Percentiles rank a stretch among this genome's conserved stretches.
Conservation (phyloP, 2,888 invertebrate genomes). For the Polyommatus iphigenia region DNA sequence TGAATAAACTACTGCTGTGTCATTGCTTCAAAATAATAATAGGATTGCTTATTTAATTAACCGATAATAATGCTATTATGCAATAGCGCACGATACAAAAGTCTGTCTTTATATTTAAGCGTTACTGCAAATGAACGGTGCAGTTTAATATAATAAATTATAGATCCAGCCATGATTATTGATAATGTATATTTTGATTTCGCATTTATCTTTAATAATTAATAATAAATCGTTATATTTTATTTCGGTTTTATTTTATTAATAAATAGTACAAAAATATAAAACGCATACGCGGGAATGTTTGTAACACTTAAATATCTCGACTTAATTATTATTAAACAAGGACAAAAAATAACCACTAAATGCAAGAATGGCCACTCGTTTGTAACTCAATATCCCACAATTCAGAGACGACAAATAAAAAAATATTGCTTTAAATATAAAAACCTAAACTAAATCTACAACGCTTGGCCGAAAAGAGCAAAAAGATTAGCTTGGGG, state of each 20-base stretch:
- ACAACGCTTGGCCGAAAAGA: neutral
- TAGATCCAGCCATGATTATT: constrained; percentile 65
- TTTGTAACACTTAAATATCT: constrained; percentile 5
- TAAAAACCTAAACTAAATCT: neutral
- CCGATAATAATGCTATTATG: neutral
- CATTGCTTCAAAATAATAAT: neutral
- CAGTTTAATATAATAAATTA: constrained; percentile 33
- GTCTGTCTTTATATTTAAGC: neutral
- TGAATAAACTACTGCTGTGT: neutral
- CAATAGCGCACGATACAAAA: neutral
- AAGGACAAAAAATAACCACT: constrained; percentile 6
- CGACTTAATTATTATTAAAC: constrained; percentile 19
- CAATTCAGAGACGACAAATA: neutral
- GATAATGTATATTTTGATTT: constrained; percentile 68
- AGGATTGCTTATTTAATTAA: neutral
- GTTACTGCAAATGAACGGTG: neutral
- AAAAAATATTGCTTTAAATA: neutral
- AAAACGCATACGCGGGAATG: constrained; percentile 8
- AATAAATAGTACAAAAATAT: constrained; percentile 28
- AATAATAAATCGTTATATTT: constrained; percentile 64
- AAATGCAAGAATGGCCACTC: constrained; percentile 18
- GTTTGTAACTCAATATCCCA: neutral
- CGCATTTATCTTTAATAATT: constrained; percentile 69
- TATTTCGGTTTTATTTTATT: constrained; percentile 2
- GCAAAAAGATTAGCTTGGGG: neutral